Base-by-base conservation (phyloP, 1,140 invertebrate species). In the Matsumurasca onukii region DNA sequence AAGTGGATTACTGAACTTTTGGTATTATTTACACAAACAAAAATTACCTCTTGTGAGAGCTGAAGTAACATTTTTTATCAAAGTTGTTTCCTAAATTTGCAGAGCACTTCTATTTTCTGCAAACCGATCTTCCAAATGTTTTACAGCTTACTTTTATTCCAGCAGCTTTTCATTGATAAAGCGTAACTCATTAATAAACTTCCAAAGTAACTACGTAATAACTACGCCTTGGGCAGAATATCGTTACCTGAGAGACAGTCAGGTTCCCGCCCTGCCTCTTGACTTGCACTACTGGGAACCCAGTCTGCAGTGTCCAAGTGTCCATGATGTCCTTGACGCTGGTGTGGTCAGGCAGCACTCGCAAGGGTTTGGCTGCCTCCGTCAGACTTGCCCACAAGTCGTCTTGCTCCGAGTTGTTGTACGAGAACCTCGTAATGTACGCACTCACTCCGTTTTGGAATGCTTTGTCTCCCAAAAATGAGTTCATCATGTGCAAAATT, bases 241-340 rank as follows among this genome's bases (percentile, higher is more conserved):
- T n/a, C n/a, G 5, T 49, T 73, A 84, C 82, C 76, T 90, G 89
- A 24, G 78, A 81, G 3, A 92, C 78, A 1, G 71, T 77, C 2
- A 86, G 80, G 0, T 78, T 81, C 17, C 83, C 76, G 74, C 93
- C 91, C 77, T 91, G 78, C 62, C 88, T 83, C 0, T 74, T 85
- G 0, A 95, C 85, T 0, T 85, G 92, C 0, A 97, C 80, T 0
- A 95, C 86, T 0, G 94, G 94, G 78, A 90, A 96, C 0, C 91
- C 91, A 69, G 89, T 92, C 80, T 96, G 93, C 9, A 94, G 77
- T 0, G 92, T 95, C 94, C 94, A 97, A 0, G 93, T 94, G 73
- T 96, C 92, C 91, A 94, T 93, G 30, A 94, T 90, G 67, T 85
- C 77, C 70, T 88, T 89, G 0, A 94, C 86, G 0, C 86, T 87